Conservation (phyloP, 2,888 invertebrate genomes). For the Orchesellides sinensis region DNA sequence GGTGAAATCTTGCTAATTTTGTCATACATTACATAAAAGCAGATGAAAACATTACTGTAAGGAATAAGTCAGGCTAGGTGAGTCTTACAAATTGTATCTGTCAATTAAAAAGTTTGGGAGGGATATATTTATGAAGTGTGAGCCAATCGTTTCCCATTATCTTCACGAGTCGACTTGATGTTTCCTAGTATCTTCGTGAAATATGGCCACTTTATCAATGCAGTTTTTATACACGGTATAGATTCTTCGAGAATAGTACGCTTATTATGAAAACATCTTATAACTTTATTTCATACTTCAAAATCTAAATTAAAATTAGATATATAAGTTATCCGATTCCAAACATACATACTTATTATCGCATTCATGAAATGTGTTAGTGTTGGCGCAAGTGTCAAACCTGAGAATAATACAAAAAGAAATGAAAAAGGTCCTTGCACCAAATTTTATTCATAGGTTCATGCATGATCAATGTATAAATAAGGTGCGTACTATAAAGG, state of each 20-base stretch:
- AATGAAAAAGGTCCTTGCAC: slow-evolving; percentile 40
- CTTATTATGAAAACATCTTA: background rate
- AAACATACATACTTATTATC: background rate
- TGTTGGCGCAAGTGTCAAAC: background rate
- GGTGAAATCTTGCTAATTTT: slow-evolving; percentile 40
- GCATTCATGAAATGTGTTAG: background rate
- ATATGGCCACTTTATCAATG: background rate
- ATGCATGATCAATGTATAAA: background rate
- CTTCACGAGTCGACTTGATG: slow-evolving; percentile 24
- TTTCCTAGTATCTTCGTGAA: slow-evolving; percentile 18
- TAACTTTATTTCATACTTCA: background rate
- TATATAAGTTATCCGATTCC: background rate
- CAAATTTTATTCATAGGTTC: slow-evolving; percentile 34
- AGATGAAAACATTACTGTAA: slow-evolving; percentile 5
- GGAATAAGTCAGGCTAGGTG: slow-evolving; percentile 3
- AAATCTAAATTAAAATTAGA: background rate
- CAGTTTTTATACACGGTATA: background rate
- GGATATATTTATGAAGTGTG: slow-evolving; percentile 49
- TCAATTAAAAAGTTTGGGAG: slow-evolving; percentile 42
- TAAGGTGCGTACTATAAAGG: too few species aligned
- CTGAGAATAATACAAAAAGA: background rate
- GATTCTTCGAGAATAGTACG: background rate
- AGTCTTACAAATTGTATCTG: slow-evolving; percentile 32
- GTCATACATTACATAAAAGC: slow-evolving; percentile 31
- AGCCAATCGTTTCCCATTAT: slow-evolving; percentile 36